A percentile compares a stretch with the other conserved stretches of the same genome.
phyloP scores from a whole-genome alignment of 2,888 invertebrate species.

The Trileptium ribeirensis region DNA sequence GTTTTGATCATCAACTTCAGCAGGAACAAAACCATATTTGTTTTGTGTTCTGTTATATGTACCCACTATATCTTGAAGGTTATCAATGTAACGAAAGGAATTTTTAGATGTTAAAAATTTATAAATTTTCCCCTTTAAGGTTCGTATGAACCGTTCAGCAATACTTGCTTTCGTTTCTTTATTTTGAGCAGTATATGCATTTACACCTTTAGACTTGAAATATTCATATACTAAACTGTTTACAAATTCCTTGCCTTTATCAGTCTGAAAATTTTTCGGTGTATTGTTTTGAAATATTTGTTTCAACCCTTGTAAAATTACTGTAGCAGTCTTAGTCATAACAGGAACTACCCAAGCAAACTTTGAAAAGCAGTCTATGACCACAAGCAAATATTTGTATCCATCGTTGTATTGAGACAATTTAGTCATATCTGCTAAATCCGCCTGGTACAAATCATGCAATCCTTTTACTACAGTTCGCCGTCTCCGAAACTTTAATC shows the following conservation, averaged over 20 bases:
- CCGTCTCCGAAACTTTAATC: no score
- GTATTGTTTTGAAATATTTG: no score
- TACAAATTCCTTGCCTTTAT: neutral
- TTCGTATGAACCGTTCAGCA: conserved; percentile 2
- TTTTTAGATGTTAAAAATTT: conserved; percentile 4
- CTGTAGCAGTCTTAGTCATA: no score
- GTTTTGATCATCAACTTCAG: neutral
- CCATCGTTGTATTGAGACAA: no score
- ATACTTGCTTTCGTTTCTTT: neutral
- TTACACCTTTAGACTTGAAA: neutral
- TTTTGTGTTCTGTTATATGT: neutral
- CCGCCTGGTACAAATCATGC: no score
- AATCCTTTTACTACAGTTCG: no score
- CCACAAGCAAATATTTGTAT: no score
- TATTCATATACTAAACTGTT: neutral
- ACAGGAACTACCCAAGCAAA: no score
- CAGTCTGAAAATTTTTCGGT: neutral
- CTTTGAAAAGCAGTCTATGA: no score
- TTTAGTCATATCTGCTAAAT: no score
- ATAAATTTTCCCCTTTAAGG: neutral
- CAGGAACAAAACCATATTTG: neutral
- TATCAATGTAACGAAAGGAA: conserved; percentile 6
- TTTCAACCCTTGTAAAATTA: no score
- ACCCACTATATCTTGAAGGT: neutral
- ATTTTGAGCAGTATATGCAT: neutral